Evolutionary conservation across 1,140 invertebrate species (phyloP), one percentile per base, ranked within the genome.

Genomic region (Frieseomelitta varia): DNA sequence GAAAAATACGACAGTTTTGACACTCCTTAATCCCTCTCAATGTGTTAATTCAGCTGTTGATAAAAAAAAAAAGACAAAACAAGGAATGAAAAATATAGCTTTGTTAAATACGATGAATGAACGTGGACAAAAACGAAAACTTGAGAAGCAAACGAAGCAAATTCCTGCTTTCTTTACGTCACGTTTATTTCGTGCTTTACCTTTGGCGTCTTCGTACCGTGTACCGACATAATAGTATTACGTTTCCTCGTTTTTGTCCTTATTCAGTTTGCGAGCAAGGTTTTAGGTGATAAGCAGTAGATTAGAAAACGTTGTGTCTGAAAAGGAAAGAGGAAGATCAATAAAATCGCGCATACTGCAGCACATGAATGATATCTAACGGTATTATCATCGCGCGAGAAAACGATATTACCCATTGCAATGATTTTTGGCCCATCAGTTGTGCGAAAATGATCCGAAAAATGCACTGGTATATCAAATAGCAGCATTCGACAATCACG

Each of bases 201-300:
- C 61, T 80, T 85, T 39, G 34, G 61, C 51, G 30, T 73, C 68
- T 73, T 63, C 55, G 55, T n/a, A 51, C 68, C 47, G 63, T 67
- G 58, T 77, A 78, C 51, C 74, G 81, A 81, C 61, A 74, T 68
- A 75, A 79, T 58, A 69, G n/a, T 10, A 58, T 85, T 74, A 80
- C 87, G 88, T 89, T 88, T 81, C 80, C 79, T 83, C 87, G 88
- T 89, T 89, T 89, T 89, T 88, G 80, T 89, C 80, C 77, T 80
- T 84, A 86, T 89, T 89, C 87, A 86, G 85, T 85, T 71, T 78
- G n/a, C 10, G 30, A 39, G 63, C 47, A 53, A 73, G 34, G 27
- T 73, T 74, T 71, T 67, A 73, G 73, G 63, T 34, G 56, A 69
- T 65, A 88, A 69, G 30, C 47, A 56, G 58, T 69, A 30, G 58